phyloP scores from a whole-genome alignment of 2,888 invertebrate species.

The Thereva unica region DNA sequence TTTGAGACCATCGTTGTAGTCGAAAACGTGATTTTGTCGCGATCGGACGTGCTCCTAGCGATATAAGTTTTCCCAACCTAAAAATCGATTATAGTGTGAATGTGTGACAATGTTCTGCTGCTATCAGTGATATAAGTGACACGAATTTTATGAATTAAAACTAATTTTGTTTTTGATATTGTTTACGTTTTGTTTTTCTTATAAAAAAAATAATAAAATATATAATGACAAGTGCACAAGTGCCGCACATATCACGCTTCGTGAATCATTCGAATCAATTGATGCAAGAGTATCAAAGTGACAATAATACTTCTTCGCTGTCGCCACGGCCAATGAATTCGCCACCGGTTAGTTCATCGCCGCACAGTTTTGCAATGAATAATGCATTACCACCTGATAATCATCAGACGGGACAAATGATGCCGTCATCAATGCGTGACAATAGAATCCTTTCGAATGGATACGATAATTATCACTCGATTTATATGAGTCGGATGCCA shows the following conservation, averaged over 20 bases:
- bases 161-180: neutral
- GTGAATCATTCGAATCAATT: slow-evolving; percentile 49
- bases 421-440: slow-evolving; percentile 39
- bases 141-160: slow-evolving; percentile 12
- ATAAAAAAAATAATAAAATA: neutral
- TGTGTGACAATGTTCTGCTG: too few species aligned
- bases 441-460: slow-evolving; percentile 37
- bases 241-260: slow-evolving; percentile 55
- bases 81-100: neutral
- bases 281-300: slow-evolving; percentile 51
- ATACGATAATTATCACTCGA: slow-evolving; percentile 38
- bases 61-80: neutral
- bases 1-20: slow-evolving; percentile 10
- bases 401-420: slow-evolving; percentile 20
- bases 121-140: slow-evolving; percentile 2
- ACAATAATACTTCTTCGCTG: slow-evolving; percentile 50
- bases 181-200: neutral
- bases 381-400: slow-evolving; percentile 45
- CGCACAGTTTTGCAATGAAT: slow-evolving; percentile 48
- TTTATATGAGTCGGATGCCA: slow-evolving; percentile 30
- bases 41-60: slow-evolving; percentile 15
- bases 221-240: slow-evolving; percentile 56
- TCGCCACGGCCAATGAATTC: slow-evolving; percentile 45
- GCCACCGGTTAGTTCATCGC: slow-evolving; percentile 49
- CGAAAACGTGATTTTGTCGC: slow-evolving; percentile 15